These are phyloP conservation scores for Scytalopus superciliaris DNA, from an alignment of 2,113 vertebrate genomes.

Conservation along the genomic window DNA sequence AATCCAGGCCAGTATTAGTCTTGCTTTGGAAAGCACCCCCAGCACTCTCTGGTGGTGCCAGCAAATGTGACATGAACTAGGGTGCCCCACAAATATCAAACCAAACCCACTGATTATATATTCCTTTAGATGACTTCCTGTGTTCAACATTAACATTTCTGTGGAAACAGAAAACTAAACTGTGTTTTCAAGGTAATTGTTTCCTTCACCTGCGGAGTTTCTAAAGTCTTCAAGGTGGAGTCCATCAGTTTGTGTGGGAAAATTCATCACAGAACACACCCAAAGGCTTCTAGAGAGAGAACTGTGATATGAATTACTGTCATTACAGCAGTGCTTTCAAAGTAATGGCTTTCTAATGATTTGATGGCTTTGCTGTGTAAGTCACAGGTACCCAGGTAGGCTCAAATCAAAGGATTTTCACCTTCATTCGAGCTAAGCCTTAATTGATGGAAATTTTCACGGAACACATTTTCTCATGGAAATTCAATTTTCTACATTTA, in stretches of 20 bases:
- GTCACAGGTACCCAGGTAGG: not conserved
- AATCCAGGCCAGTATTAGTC: not conserved
- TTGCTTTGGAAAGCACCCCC: not conserved
- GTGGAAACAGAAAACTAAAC: not conserved
- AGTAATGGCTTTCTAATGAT: not conserved
- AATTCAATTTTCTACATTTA: slow-evolving; percentile 60
- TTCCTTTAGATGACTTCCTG: not conserved
- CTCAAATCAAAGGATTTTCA: not conserved
- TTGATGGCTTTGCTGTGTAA: not conserved
- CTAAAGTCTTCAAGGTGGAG: not conserved
- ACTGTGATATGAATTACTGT: not conserved
- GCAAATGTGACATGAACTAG: not conserved
- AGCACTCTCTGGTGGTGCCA: not conserved
- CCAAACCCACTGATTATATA: fast-evolving
- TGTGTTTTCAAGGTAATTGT: not conserved
- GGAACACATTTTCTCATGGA: slow-evolving; percentile 40
- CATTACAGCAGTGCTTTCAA: not conserved
- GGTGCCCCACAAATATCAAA: not conserved
- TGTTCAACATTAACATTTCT: not conserved
- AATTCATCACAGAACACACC: not conserved
- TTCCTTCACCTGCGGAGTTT: not conserved
- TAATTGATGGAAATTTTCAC: slow-evolving; percentile 34
- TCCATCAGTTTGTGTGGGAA: not conserved
- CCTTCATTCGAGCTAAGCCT: not conserved
- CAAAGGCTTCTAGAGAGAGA: not conserved